phyloP scores from a whole-genome alignment of 2,797 vertebrate genomes.

The Artibeus jamaicensis region DNA sequence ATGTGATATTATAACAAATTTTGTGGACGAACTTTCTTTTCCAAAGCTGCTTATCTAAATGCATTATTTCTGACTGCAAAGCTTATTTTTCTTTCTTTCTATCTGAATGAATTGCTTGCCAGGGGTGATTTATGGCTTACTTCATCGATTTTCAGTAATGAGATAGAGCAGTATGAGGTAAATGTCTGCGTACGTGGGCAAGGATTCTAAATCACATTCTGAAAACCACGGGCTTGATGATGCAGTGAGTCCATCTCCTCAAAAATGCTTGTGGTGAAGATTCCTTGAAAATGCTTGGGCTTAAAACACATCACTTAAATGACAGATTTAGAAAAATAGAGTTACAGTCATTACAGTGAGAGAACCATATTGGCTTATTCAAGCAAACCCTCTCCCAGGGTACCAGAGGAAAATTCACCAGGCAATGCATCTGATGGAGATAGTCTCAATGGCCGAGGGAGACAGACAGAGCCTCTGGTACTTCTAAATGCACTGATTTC shows the following conservation, averaged over 20 bases:
- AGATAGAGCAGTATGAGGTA: constrained; percentile 57
- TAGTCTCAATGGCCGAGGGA: background rate
- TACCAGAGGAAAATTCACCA: background rate
- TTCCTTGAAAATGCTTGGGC: constrained; percentile 59
- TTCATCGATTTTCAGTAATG: constrained; percentile 68
- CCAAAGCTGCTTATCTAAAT: background rate
- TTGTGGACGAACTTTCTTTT: constrained; percentile 19
- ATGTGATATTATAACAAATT: background rate
- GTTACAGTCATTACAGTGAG: constrained; percentile 4
- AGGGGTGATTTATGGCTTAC: constrained; percentile 44
- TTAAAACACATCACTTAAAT: constrained; percentile 21
- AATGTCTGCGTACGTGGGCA: constrained; percentile 15
- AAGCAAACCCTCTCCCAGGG: background rate
- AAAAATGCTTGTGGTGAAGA: constrained; percentile 51
- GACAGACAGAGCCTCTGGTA: background rate
- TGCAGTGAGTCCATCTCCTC: constrained; percentile 29
- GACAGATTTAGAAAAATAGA: constrained; percentile 55
- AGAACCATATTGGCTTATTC: background rate
- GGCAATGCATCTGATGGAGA: background rate
- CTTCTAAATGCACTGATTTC: background rate
- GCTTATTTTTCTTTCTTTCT: constrained; percentile 44
- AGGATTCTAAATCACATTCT: constrained; percentile 59
- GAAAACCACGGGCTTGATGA: constrained; percentile 8
- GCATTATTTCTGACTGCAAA: constrained; percentile 31
- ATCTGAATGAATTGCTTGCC: constrained; percentile 45